Evolutionary conservation across 2,113 vertebrate genomes (phyloP), one percentile per base, ranked within the genome.

Genomic region (Pygoscelis adeliae): DNA sequence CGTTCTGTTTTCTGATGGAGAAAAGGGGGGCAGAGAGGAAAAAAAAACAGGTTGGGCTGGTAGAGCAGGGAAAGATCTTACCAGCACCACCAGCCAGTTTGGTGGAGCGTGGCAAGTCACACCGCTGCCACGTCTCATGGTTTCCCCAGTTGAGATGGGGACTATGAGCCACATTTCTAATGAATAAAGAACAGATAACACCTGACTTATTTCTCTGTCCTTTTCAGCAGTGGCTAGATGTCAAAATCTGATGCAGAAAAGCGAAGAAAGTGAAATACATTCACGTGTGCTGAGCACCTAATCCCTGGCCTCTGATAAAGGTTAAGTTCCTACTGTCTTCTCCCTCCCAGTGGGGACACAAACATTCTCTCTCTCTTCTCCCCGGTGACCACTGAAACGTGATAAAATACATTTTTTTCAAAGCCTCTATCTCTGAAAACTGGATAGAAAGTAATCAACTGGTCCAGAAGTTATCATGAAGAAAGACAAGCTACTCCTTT

Each of bases 221-320:
- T 84, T 55, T 73, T 81, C 29, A 70, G 76, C 58, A 40, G 58
- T 52, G 63, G 8, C 6, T 62, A 46, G 40, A 29, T 73, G 53
- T 84, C 84, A 91, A 87, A 81, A 74, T 40, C 22, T 53, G 50
- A 70, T 38, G 44, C 50, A 91, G 36, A 81, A 87, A 59, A 69
- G 34, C 40, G 72, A 50, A 47, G 49, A 13, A 44, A 55, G 12
- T 67, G 42, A 71, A 81, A 84, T 18, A 56, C 30, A 36, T 13
- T 63, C 13, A 7, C 5, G 5, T 14, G 32, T 58, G 32, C 52
- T 23, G 50, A 93, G 27, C 19, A 81, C 22, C 22, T 62, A 38
- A 74, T 56, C 26, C 78, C 55, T 79, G 40, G 18, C 42, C 42
- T 61, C 46, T 17, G 34, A 62, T 44, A 52, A 80, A 83, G 47